phyloP scores from a whole-genome alignment of 2,888 invertebrate species.

The Drosophila macrospina region DNA sequence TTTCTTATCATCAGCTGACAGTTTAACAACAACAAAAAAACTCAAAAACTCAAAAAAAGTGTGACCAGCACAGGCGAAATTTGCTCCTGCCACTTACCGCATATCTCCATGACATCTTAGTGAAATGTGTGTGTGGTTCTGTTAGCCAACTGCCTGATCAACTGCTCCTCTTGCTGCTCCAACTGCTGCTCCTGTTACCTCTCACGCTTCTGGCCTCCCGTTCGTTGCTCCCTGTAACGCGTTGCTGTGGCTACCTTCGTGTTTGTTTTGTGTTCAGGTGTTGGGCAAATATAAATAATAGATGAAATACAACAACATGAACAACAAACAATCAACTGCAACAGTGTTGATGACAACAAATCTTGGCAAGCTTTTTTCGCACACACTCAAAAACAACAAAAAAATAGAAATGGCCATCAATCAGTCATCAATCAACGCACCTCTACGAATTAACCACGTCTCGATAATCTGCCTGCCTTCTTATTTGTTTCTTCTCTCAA shows the following conservation, averaged over 20 bases:
- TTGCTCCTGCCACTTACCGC: slow-evolving; percentile 75
- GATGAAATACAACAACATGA: slow-evolving; percentile 33
- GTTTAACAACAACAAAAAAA: slow-evolving; percentile 13
- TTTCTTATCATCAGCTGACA: slow-evolving; percentile 32
- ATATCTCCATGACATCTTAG: slow-evolving; percentile 84
- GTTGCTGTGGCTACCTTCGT: slow-evolving; percentile 60
- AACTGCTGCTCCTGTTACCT: slow-evolving; percentile 10
- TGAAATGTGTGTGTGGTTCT: slow-evolving; percentile 34
- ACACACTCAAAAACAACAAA: slow-evolving; percentile 27
- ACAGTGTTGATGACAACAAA: slow-evolving; percentile 36
- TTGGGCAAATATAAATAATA: slow-evolving; percentile 59
- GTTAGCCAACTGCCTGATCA: slow-evolving; percentile 22
- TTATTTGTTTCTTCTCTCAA: not conserved
- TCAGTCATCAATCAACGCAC: slow-evolving; percentile 29
- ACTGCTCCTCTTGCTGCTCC: slow-evolving; percentile 2
- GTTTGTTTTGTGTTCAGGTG: slow-evolving; percentile 38
- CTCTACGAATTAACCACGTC: slow-evolving; percentile 42
- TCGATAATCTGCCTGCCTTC: slow-evolving; percentile 1
- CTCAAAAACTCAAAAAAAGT: slow-evolving; percentile 1
- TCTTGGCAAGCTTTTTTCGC: slow-evolving; percentile 33
- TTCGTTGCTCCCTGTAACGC: slow-evolving; percentile 57
- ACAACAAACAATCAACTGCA: slow-evolving; percentile 13
- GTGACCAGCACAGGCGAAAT: slow-evolving; percentile 17
- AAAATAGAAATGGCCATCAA: not conserved
- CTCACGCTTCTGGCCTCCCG: slow-evolving; percentile 24